Base-by-base conservation (phyloP, 2,113 vertebrate genomes). In the Monarcha castaneiventris region DNA sequence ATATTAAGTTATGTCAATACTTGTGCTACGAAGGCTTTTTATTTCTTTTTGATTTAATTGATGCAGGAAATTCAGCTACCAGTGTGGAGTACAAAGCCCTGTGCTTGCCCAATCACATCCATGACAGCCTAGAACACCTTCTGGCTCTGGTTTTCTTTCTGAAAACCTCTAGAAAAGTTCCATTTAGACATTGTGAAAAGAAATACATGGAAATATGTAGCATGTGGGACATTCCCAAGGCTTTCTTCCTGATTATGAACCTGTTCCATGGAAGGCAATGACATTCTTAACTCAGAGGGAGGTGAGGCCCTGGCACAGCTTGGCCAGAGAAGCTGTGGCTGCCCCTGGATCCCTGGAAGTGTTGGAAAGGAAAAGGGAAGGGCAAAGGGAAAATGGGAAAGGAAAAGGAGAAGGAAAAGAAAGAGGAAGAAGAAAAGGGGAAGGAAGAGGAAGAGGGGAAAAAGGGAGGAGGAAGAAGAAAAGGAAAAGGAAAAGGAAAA, bases 401-500 rank as follows among this genome's bases (percentile, higher is more conserved):
- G 13, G 3, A 5, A 22, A 16, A 17, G n/a, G n/a, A 7, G 16
- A 20, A 16, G 14, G 22, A 4, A 16, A 9, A 16, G 12, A 11
- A 20, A 33, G 4, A 2, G 11, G 11, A 58, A 33, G 4, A 2
- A 7, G 11, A 58, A 23, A 4, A 4, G 13, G 13, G 23, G 7
- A 12, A 10, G 13, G 33, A 5, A 22, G 8, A 54, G 7, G 20
- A 8, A 9, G 5, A 19, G 33, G 7, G 30, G 29, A 17, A 54
- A 33, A 20, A 8, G 11, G 11, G 10, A 27, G 5, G 10, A 29
- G 51, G 51, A 8, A 52, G 6, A 27, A 16, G 51, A 29, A 51
- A 13, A 49, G 48, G 22, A 25, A 14, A 25, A 51, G 48, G 22
- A 11, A 48, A 22, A 22, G 46, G 46, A 21, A 48, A 37, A 37